These are phyloP conservation scores for Camptogramma bilineatum DNA, from an alignment of 2,888 invertebrate genomes.

Conservation along the genomic window DNA sequence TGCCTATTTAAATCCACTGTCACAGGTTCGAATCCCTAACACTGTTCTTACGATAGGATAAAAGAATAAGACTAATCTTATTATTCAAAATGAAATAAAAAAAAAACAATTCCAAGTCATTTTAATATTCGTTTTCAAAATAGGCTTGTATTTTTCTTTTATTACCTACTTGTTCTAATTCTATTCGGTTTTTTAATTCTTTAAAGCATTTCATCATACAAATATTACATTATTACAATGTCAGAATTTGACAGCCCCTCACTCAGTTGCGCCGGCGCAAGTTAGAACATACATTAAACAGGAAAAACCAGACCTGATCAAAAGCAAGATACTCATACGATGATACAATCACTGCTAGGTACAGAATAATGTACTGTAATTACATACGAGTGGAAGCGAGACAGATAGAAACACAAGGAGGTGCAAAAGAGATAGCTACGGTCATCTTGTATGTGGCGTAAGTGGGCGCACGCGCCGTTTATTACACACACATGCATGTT, in stretches of 20 bases:
- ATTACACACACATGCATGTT: constrained; percentile 45
- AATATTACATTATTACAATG: no score
- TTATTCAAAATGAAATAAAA: no score
- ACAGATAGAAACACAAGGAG: constrained; percentile 30
- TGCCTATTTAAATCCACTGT: no score
- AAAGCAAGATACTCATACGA: constrained; percentile 15
- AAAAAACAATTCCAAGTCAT: no score
- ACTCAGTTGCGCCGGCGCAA: not conserved
- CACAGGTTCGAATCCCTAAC: no score
- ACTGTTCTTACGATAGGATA: no score
- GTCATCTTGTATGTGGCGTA: constrained; percentile 65
- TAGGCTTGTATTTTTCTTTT: no score
- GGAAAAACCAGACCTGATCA: constrained; percentile 27
- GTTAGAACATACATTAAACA: constrained; percentile 12
- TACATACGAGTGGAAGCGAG: constrained; percentile 56
- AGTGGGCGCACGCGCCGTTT: constrained; percentile 69
- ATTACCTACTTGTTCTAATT: no score
- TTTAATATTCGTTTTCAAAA: no score
- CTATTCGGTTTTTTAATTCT: no score
- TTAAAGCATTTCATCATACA: no score
- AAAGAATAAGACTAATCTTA: no score
- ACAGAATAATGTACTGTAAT: constrained; percentile 65
- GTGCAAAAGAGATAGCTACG: constrained; percentile 50
- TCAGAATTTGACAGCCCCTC: not conserved
- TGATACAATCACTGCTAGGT: constrained; percentile 46